Evolutionary conservation across 2,888 invertebrate species (phyloP), one percentile per base, ranked within the genome.

Genomic region (Mellilla xanthometata): DNA sequence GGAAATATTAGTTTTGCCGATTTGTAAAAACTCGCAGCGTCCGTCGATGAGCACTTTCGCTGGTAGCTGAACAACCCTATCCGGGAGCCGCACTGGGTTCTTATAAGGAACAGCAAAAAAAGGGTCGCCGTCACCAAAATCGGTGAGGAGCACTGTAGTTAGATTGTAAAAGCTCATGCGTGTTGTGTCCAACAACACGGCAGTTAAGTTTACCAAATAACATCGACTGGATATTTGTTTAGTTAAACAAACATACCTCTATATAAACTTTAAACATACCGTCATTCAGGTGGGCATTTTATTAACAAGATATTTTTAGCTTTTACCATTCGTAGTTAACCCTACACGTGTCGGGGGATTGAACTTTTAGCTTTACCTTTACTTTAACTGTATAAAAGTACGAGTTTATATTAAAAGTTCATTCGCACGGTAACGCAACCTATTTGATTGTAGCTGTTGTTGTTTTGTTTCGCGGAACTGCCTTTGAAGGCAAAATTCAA

Each of bases 181-280:
- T 64, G 67, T 65, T 64, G 47, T 50, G 60, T 60, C 50, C 51
- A 65, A 68, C 56, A 67, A 67, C 65, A 72, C 65, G 60, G 53
- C 57, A 49, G 55, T 49, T 51, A 36, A 54, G 60, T 63, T 68
- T 58, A 70, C 63, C 44, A 58, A 72, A 65, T 62, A 67, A 54
- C 57, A 49, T 57, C 54, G 59, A 53, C 49, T 46, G 49, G 32
- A 19, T 52, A 46, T 52, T 58, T 72, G 69, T 76, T 74, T 75
- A 69, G 59, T 55, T 60, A 63, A 62, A 66, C 58, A 62, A 65
- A 70, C 58, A 62, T 52, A 62, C 53, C 49, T 45, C 52, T 61
- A 57, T 54, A 56, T 68, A 72, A 73, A 76, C 68, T 68, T 64
- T 60, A 57, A 63, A 62, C 63, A 65, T 56, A 41, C 61, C 62